A percentile compares a stretch with the other conserved stretches of the same genome.
Conservation (phyloP, 2,113 vertebrate genomes). For the Phaethon lepturus region DNA sequence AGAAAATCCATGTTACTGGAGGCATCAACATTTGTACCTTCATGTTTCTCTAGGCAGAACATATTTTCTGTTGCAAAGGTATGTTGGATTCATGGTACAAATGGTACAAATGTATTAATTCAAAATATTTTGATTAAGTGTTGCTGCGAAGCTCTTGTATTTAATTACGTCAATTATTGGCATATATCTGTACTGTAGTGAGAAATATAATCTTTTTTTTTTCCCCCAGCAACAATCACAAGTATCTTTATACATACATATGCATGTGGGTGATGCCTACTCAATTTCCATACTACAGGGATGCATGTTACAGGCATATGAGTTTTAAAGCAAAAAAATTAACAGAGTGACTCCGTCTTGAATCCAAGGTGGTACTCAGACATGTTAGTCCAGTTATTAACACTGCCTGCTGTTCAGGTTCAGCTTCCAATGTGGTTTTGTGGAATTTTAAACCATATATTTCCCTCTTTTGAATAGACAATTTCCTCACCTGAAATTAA, state of each 20-base stretch:
- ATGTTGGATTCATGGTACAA: background rate
- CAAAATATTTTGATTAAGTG: background rate
- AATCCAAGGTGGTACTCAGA: background rate
- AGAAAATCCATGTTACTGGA: background rate
- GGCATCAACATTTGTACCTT: background rate
- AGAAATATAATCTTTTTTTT: background rate
- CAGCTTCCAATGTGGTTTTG: background rate
- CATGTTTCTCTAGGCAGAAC: background rate
- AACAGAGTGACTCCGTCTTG: background rate
- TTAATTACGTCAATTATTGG: background rate
- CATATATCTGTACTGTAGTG: background rate
- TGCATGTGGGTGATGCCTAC: background rate
- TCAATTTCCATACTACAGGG: background rate
- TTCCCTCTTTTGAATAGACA: conserved; percentile 47
- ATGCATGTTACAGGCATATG: background rate
- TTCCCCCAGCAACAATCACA: background rate
- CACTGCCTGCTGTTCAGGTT: background rate
- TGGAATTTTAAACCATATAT: conserved; percentile 19
- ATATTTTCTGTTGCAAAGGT: background rate
- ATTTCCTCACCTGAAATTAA: conserved; percentile 33
- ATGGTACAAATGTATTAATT: background rate
- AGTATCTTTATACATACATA: background rate
- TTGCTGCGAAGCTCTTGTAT: background rate
- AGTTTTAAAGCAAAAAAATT: background rate
- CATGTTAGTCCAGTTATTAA: background rate